These are phyloP conservation scores for Darevskia nairensis DNA, from an alignment of 2,797 vertebrate genomes.

Conservation along the genomic window DNA sequence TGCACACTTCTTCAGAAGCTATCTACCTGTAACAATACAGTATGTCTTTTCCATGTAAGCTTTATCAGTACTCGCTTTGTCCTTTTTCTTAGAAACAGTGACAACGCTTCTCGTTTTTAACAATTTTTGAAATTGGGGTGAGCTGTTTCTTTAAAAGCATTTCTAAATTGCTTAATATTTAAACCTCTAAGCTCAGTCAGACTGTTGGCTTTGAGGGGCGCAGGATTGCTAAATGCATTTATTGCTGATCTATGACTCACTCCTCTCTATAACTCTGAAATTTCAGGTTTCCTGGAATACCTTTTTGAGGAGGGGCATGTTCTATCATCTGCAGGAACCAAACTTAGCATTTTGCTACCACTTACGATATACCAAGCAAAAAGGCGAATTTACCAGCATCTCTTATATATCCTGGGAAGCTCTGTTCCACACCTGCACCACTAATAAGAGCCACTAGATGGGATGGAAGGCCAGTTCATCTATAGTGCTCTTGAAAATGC, in stretches of 20 bases:
- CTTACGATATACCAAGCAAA: background rate
- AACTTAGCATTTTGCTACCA: background rate
- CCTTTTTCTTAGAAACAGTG: background rate
- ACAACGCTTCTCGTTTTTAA: background rate
- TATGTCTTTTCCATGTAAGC: background rate
- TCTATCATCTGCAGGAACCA: background rate
- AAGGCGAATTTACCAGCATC: background rate
- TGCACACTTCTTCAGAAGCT: no score
- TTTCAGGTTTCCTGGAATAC: background rate
- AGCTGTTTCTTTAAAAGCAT: no score
- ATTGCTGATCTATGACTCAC: background rate
- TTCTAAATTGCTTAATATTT: no score
- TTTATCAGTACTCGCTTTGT: background rate
- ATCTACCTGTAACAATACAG: no score
- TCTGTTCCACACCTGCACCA: background rate
- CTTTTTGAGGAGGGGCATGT: background rate
- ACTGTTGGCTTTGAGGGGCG: background rate
- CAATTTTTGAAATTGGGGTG: background rate
- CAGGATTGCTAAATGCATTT: background rate
- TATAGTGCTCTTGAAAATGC: background rate
- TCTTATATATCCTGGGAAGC: background rate
- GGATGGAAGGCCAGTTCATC: slow-evolving; percentile 9
- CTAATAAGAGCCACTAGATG: slow-evolving; percentile 38
- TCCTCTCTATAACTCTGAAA: background rate
- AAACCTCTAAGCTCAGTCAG: background rate